Evolutionary conservation across 2,113 vertebrate species (phyloP).

Genomic region (Egretta garzetta): DNA sequence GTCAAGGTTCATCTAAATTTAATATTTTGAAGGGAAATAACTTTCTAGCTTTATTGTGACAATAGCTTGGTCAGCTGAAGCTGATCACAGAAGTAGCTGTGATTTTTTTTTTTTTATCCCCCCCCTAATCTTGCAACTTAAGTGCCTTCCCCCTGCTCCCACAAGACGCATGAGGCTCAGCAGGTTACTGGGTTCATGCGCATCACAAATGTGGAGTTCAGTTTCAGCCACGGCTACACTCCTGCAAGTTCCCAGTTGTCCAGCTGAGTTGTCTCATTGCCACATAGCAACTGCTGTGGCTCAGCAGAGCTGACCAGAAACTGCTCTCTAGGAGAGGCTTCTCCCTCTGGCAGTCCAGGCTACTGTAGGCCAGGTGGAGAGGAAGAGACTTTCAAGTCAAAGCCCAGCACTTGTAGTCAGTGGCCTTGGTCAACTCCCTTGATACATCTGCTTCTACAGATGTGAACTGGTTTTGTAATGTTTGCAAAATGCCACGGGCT

Average conservation of each 20-base stretch:
- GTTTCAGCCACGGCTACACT: background rate
- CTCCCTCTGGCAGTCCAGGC: background rate
- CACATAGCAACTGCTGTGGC: rapidly evolving
- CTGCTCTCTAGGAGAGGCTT: background rate
- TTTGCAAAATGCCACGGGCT: background rate
- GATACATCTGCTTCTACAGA: background rate
- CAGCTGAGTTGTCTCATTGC: background rate
- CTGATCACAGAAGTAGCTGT: background rate
- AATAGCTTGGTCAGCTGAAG: background rate
- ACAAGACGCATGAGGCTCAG: rapidly evolving
- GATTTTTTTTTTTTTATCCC: background rate
- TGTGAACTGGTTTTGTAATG: background rate
- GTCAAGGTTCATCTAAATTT: constrained; percentile 18
- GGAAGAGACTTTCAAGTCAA: background rate
- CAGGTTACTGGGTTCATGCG: background rate
- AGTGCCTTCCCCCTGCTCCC: background rate
- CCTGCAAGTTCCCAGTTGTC: background rate
- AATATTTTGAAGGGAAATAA: background rate
- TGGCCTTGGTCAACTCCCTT: background rate
- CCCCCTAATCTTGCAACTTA: background rate
- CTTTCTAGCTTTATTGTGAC: background rate
- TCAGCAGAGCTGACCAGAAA: background rate
- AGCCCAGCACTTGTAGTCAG: background rate
- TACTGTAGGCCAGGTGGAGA: background rate
- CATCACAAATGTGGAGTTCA: background rate